Conservation (phyloP, 2,797 vertebrate species). For the Alcedo atthis region DNA sequence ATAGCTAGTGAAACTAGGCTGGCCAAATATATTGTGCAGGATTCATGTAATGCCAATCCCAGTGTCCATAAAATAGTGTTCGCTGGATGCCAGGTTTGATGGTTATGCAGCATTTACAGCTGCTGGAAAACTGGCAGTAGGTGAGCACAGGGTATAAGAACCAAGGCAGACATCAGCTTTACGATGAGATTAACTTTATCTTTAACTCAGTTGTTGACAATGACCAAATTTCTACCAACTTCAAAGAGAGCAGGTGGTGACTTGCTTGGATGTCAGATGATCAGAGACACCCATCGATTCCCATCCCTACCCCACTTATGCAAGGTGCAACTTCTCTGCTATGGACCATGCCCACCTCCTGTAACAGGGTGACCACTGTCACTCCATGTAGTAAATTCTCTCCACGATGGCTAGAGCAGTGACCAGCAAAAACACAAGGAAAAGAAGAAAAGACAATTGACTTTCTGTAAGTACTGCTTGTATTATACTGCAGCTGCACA, state of each 20-base stretch:
- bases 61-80: background rate
- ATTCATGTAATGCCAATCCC: background rate
- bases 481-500: background rate
- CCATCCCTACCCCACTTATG: background rate
- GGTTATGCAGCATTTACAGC: background rate
- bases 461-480: background rate
- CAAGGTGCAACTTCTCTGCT: background rate
- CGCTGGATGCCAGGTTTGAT: background rate
- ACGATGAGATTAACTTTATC: background rate
- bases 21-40: background rate
- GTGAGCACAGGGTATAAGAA: background rate
- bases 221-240: background rate
- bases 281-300: background rate
- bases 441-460: no score
- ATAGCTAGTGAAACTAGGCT: background rate
- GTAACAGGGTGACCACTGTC: background rate
- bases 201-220: background rate
- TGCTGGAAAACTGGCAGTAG: background rate
- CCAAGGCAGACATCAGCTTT: background rate
- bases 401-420: background rate
- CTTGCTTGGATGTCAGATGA: background rate
- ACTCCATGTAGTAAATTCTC: background rate
- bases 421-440: background rate
- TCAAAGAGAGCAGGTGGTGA: background rate
- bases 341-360: background rate